phyloP scores from a whole-genome alignment of 2,113 vertebrate genomes.

The Daubentonia madagascariensis region DNA sequence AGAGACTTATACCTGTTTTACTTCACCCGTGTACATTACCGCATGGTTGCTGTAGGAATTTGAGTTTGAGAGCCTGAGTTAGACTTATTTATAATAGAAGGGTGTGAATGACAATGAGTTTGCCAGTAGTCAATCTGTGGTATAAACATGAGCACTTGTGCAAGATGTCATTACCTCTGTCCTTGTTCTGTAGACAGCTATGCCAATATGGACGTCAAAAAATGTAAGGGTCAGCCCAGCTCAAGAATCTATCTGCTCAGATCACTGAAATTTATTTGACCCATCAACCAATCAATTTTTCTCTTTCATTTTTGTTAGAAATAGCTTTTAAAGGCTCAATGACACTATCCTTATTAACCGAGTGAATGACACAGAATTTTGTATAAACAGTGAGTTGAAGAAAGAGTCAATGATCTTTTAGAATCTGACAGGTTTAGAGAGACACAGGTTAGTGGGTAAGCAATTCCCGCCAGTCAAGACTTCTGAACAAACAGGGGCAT shows the following conservation, averaged over 20 bases:
- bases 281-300: background rate
- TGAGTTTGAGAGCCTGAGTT: background rate
- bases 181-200: background rate
- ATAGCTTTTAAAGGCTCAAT: conserved; percentile 8
- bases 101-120: background rate
- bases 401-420: background rate
- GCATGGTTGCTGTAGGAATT: background rate
- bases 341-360: background rate
- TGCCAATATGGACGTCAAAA: background rate
- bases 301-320: conserved; percentile 68
- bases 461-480: background rate
- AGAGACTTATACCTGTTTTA: background rate
- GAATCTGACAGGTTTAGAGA: background rate
- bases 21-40: background rate
- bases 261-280: conserved; percentile 57
- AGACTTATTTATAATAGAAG: background rate
- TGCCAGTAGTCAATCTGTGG: background rate
- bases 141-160: background rate
- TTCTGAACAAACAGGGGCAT: background rate
- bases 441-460: background rate
- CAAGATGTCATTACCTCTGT: background rate
- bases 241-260: background rate
- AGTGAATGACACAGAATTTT: conserved; percentile 26
- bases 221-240: background rate
- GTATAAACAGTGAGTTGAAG: background rate